A percentile compares a stretch with the other conserved stretches of the same genome.
These are phyloP conservation scores for Harlomillsia oculata DNA, from an alignment of 1,140 invertebrate species.

Conservation along the genomic window DNA sequence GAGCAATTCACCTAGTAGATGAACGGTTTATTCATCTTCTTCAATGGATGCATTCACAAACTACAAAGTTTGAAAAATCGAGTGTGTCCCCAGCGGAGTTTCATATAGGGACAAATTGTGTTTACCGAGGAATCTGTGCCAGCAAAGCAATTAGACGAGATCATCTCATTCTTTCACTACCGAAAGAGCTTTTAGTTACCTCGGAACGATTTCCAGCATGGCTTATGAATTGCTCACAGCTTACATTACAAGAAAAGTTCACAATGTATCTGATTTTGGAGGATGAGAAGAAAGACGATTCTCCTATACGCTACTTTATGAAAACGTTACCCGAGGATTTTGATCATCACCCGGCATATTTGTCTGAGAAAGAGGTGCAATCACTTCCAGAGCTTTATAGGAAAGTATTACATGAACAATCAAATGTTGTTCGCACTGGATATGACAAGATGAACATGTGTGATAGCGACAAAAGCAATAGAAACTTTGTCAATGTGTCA, in stretches of 20 bases:
- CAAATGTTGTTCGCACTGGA: background rate
- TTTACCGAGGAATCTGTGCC: slow-evolving; percentile 24
- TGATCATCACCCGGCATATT: slow-evolving; percentile 23
- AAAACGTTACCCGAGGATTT: slow-evolving; percentile 25
- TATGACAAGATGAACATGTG: background rate
- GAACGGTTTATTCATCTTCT: background rate
- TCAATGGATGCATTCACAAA: background rate
- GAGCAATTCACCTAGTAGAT: background rate
- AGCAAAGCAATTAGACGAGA: background rate
- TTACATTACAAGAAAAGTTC: slow-evolving; percentile 15
- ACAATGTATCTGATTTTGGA: slow-evolving; percentile 14
- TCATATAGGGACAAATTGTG: background rate
- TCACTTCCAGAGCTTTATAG: background rate
- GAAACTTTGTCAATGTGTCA: slow-evolving; percentile 36
- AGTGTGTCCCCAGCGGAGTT: background rate
- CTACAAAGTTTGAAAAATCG: background rate
- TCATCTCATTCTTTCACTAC: slow-evolving; percentile 4
- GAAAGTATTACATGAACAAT: background rate
- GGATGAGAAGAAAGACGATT: background rate
- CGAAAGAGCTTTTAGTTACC: slow-evolving; percentile 19
- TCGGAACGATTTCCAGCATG: background rate
- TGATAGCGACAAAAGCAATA: background rate
- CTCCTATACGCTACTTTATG: slow-evolving; percentile 12
- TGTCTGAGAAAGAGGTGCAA: background rate
- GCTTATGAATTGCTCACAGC: background rate